Conservation (phyloP, 1,140 invertebrate species). For the Helicoverpa zea region DNA sequence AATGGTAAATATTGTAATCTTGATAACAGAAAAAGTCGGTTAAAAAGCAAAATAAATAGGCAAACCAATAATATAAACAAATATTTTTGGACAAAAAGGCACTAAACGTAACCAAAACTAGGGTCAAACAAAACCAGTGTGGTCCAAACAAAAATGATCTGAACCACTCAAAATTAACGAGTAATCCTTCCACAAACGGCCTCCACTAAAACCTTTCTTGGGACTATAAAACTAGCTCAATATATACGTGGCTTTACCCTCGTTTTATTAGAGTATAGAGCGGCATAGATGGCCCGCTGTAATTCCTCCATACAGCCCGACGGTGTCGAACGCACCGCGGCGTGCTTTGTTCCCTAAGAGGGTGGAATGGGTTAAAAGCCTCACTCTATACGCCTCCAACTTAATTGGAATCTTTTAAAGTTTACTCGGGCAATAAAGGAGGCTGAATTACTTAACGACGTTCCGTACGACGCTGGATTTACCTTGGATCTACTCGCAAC, state of each 20-base stretch:
- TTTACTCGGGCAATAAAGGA: slow-evolving; percentile 77
- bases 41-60: too few species aligned
- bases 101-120: slow-evolving; percentile 18
- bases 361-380: slow-evolving; percentile 50
- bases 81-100: background rate
- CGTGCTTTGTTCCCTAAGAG: slow-evolving; percentile 68
- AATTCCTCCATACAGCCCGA: slow-evolving; percentile 73
- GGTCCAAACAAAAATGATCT: slow-evolving; percentile 46
- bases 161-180: slow-evolving; percentile 52
- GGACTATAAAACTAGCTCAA: slow-evolving; percentile 48
- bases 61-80: too few species aligned
- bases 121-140: background rate
- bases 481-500: slow-evolving; percentile 36
- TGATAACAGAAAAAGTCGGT: too few species aligned
- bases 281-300: slow-evolving; percentile 59
- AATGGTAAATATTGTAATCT: too few species aligned
- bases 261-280: slow-evolving; percentile 70
- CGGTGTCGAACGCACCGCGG: slow-evolving; percentile 66
- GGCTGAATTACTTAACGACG: slow-evolving; percentile 57
- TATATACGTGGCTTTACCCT: slow-evolving; percentile 63
- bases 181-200: slow-evolving; percentile 48
- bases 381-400: slow-evolving; percentile 57
- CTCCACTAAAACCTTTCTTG: slow-evolving; percentile 51
- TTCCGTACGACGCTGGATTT: slow-evolving; percentile 47
- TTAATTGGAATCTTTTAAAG: slow-evolving; percentile 85